Evolutionary conservation across 2,113 vertebrate genomes (phyloP), one percentile per base, ranked within the genome.

Genomic region (Taurulus bubalis): DNA sequence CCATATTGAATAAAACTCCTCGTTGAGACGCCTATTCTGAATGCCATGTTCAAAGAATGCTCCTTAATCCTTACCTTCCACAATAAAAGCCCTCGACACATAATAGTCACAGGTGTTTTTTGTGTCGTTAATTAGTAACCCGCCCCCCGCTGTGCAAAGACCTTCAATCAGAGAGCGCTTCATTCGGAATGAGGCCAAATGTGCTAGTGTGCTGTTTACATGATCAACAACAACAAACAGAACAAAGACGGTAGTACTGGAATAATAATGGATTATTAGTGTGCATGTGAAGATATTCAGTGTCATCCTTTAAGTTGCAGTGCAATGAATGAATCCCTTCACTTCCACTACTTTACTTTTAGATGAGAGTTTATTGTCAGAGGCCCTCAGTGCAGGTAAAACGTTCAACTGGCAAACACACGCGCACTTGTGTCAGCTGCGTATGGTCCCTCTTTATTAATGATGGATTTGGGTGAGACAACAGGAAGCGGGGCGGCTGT

Each of bases 401-500:
- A n/a, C n/a, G n/a, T n/a, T n/a, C n/a, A n/a, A n/a, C n/a, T n/a
- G n/a, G n/a, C n/a, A n/a, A 40, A 65, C 9, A 56, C 53, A 69
- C 1, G 2, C 24, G 45, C 22, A 72, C 32, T 20, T n/a, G 30
- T 26, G 56, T 62, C 59, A 38, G 47, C 55, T 36, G 1, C 67
- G 18, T 2, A 59, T n/a, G 59, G 68, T 22, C 34, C 42, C 42
- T 63, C 20, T 67, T 71, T 63, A 71, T 77, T 81, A 82, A 71
- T 77, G 69, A 40, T 67, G 36, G 74, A 83, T 82, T 40, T 66
- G 42, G 71, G 62, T 76, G 53, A 16, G 32, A 30, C 10, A 15
- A 55, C 80, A 80, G 68, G 72, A 68, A 10, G 58, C 75, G 15
- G 69, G 12, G 53, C 66, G 58, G 65, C 66, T 78, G 84, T 60